Evolutionary conservation across 2,797 vertebrate genomes (phyloP), one percentile per base, ranked within the genome.

Genomic region (Tenualosa ilisha): DNA sequence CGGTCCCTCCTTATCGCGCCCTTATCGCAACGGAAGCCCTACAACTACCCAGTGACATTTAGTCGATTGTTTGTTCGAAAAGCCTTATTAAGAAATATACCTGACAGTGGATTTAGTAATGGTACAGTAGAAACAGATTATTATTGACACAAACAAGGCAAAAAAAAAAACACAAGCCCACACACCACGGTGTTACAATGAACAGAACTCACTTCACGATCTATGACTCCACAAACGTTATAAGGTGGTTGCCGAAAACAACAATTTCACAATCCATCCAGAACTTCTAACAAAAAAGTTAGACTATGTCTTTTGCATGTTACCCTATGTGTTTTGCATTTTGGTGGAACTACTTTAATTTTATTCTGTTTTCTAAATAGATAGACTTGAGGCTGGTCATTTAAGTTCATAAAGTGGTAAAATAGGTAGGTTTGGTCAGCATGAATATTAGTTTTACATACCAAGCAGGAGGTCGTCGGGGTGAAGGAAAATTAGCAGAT

Each of bases 21-120:
- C 46, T 83, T 87, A 86, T 83, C 83, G 40, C 51, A 50, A 84
- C 86, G 82, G 85, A 87, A 89, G 75, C 81, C 82, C 81, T 50
- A 53, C 53, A 81, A 81, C 37, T 61, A n/a, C 72, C 81, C 49
- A 13, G 3, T 88, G 88, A 85, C 84, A 86, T 89, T 87, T 87
- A 83, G 86, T 86, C 37, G 37, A 85, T 83, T 88, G 86, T 87
- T 87, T 85, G 83, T 85, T 86, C 65, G 85, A 75, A 87, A 85
- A 86, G 79, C 68, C 63, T 63, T 81, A 86, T 84, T 53, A 84
- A 84, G 68, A 65, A 84, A 87, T 17, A 75, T 31, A 75, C 68
- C 40, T 9, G 6, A 6, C 31, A 40, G 37, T 20, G 17, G 37
- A 75, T 75, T 75, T 40, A 75, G 31, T 75, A 9, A 12, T 0